Base-by-base conservation (phyloP, 2,888 invertebrate species). In the Aleiodes alternator region DNA sequence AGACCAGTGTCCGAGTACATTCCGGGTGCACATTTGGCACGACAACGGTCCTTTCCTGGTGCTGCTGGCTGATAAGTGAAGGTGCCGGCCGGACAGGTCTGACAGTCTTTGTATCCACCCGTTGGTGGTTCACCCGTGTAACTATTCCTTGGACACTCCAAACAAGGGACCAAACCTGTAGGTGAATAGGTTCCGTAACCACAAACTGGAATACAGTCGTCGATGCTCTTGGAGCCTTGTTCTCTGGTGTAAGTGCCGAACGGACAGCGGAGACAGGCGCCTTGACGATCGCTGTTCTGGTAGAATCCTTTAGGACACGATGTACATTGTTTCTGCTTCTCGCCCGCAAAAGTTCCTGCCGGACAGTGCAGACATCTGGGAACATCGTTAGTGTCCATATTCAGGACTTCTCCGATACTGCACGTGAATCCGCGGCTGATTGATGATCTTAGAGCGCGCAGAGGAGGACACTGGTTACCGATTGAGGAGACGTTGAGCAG, bases 101-200 rank as follows among this genome's bases (percentile, higher is more conserved):
- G 96, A 84, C 98, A 98, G 84, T 97, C 97, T 88, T 96, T 97
- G 89, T 95, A 97, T 31, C 97, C 97, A 72, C 96, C 96, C 0
- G 94, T 93, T 11, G 97, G 97, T 77, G 97, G 97, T 88, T 96
- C 95, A 0, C 94, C 93, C 0, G 96, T 96, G 89, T 94, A 98
- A 79, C 97, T 97, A 86, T 97, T 97, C 81, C 96, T 93, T 2
- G 98, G 96, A 90, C 98, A 98, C 88, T 98, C 97, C 76, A 97
- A 91, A 87, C 98, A 98, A 23, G 98, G 96, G 4, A 97, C 97
- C 82, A 98, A 91, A 61, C 98, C 98, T 14, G 97, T 97, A 59
- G 97, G 97, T 1, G 97, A 98, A 89, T 97, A 98, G 29, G 98
- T 98, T 76, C 98, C 98, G 86, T 95, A 97, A 23, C 98, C 98